phyloP scores from a whole-genome alignment of 2,888 invertebrate species.

The Mactromeris polynyma region DNA sequence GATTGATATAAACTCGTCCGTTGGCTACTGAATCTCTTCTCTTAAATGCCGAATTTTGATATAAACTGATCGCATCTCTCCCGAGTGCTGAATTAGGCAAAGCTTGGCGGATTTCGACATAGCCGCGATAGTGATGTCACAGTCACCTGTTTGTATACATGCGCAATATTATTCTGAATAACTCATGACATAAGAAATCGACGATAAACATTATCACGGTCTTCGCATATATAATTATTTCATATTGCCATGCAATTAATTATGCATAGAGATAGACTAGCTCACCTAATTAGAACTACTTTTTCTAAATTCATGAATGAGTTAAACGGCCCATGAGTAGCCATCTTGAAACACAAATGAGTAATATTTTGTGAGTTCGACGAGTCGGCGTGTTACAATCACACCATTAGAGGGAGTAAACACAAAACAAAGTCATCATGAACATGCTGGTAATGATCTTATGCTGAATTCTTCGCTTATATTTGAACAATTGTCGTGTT shows the following conservation, averaged over 20 bases:
- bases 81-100: conserved; percentile 4
- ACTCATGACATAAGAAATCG: background rate
- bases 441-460: conserved; percentile 49
- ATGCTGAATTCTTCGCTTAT: background rate
- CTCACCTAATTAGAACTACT: conserved; percentile 24
- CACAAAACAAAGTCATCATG: conserved; percentile 28
- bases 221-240: background rate
- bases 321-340: conserved; percentile 51
- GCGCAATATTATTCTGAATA: background rate
- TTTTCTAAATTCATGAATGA: conserved; percentile 22
- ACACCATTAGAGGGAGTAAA: background rate
- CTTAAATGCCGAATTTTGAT: too few species aligned
- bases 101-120: conserved; percentile 25
- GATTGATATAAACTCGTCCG: too few species aligned
- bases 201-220: background rate
- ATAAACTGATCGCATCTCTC: too few species aligned
- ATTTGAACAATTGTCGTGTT: background rate
- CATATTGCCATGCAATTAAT: background rate
- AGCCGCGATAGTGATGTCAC: conserved; percentile 70
- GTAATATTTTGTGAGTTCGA: conserved; percentile 26
- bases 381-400: conserved; percentile 4
- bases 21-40: too few species aligned
- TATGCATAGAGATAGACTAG: background rate
- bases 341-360: conserved; percentile 61
- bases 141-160: conserved; percentile 66